A percentile compares a stretch with the other conserved stretches of the same genome.
These are phyloP conservation scores for Endomychus coccineus DNA, from an alignment of 2,888 invertebrate species.

Conservation along the genomic window DNA sequence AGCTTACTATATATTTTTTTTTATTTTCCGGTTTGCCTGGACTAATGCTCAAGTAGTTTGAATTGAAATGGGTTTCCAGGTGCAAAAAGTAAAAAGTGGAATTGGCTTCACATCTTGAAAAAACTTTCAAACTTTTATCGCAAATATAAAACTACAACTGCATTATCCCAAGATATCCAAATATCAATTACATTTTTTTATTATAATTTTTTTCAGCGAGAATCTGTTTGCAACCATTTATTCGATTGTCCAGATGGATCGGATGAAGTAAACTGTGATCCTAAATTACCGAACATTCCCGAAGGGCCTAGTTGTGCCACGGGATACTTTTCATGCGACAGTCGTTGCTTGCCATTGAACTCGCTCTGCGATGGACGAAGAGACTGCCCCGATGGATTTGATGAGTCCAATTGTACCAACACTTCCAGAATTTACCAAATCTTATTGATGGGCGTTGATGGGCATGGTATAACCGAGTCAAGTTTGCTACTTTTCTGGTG, in stretches of 20 bases:
- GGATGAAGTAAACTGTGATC: slow-evolving; percentile 45
- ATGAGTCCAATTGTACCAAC: slow-evolving; percentile 59
- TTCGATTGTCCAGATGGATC: slow-evolving; percentile 52
- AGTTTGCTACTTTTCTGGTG: slow-evolving; percentile 61
- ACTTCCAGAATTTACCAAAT: slow-evolving; percentile 44
- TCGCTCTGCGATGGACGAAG: slow-evolving; percentile 59
- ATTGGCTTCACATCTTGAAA: too few species aligned
- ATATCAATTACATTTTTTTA: neutral
- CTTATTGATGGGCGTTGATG: slow-evolving; percentile 58
- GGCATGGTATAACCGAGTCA: slow-evolving; percentile 54
- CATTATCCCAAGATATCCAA: too few species aligned
- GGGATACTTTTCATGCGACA: slow-evolving; percentile 53
- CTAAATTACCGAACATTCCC: slow-evolving; percentile 36
- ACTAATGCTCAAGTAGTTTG: too few species aligned
- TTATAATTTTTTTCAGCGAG: slow-evolving; percentile 10
- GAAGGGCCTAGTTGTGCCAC: slow-evolving; percentile 45
- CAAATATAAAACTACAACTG: too few species aligned
- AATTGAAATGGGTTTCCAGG: too few species aligned
- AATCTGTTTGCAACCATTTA: slow-evolving; percentile 47
- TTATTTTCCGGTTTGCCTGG: too few species aligned
- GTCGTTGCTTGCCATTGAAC: slow-evolving; percentile 54
- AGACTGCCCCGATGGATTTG: slow-evolving; percentile 68
- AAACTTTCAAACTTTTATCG: too few species aligned
- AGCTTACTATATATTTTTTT: too few species aligned
- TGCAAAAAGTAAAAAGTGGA: too few species aligned